A percentile compares a stretch with the other conserved stretches of the same genome.
Conservation (phyloP, 30 jellyfish, hydroid and myxozoan species). For the Turritopsis rubra region DNA sequence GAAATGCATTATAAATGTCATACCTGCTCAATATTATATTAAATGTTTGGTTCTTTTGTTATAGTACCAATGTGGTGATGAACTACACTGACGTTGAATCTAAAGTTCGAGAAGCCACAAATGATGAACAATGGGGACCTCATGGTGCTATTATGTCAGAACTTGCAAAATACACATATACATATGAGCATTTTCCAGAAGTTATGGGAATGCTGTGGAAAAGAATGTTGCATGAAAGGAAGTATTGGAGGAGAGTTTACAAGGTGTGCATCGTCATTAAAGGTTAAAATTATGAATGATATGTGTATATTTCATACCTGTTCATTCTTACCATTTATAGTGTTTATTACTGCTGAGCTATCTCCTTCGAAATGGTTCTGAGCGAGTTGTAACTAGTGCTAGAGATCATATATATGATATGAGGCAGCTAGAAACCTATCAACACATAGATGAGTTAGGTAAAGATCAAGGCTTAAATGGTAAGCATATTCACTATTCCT, state of each 20-base stretch:
- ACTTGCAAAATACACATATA: constrained; percentile 63
- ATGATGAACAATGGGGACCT: constrained; percentile 97
- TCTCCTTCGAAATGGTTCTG: constrained; percentile 86
- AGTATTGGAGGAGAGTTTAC: constrained; percentile 85
- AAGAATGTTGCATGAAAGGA: constrained; percentile 71
- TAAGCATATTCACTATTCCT: too few species aligned
- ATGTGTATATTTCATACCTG: too few species aligned
- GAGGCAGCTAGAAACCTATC: constrained; percentile 82
- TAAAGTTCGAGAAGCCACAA: constrained; percentile 92
- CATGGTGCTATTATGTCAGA: constrained; percentile 87
- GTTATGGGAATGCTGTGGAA: constrained; percentile 97
- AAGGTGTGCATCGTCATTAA: constrained; percentile 56
- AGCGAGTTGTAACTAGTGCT: constrained; percentile 82
- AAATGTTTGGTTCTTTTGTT: neutral
- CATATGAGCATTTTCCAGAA: constrained; percentile 84
- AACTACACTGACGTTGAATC: constrained; percentile 92
- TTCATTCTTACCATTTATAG: constrained; percentile 34
- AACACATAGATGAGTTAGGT: constrained; percentile 78
- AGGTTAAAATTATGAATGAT: too few species aligned
- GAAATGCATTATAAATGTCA: too few species aligned
- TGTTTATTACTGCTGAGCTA: constrained; percentile 62
- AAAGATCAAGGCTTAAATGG: constrained; percentile 94
- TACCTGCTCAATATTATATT: neutral
- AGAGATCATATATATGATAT: constrained; percentile 92
- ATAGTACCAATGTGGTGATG: constrained; percentile 94